Evolutionary conservation across 2,888 invertebrate genomes (phyloP).

Genomic region (Tuta absoluta): DNA sequence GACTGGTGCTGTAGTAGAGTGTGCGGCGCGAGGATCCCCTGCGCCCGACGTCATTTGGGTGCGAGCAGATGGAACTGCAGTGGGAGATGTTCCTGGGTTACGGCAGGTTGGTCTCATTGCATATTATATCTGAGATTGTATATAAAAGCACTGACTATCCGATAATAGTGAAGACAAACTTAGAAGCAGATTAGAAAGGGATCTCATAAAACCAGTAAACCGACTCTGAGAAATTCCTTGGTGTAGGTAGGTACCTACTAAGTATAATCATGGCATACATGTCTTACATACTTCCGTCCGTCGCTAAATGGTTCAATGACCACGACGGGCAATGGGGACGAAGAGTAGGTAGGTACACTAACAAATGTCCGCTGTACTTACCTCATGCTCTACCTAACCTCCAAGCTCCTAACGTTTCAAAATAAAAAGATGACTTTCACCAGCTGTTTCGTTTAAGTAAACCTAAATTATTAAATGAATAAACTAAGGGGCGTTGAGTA

Average conservation of each 20-base stretch:
- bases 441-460: too few relatives aligned
- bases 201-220: too few relatives aligned
- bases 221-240: too few relatives aligned
- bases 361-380: neutral
- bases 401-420: too few relatives aligned
- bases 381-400: neutral
- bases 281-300: neutral
- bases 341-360: neutral
- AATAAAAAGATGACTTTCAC: too few relatives aligned
- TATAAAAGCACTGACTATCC: neutral
- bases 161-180: neutral
- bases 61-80: conserved; percentile 93
- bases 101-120: conserved; percentile 83
- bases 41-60: conserved; percentile 97
- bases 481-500: too few relatives aligned
- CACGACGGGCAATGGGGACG: neutral
- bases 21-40: conserved; percentile 94
- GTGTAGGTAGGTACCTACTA: too few relatives aligned
- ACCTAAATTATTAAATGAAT: too few relatives aligned
- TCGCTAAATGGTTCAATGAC: neutral
- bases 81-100: conserved; percentile 94
- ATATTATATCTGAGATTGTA: neutral
- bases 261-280: too few relatives aligned
- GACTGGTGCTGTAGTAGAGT: conserved; percentile 95
- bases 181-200: too few relatives aligned